Base-by-base conservation (phyloP, 2,888 invertebrate species). In the Ornithoptera alexandrae region DNA sequence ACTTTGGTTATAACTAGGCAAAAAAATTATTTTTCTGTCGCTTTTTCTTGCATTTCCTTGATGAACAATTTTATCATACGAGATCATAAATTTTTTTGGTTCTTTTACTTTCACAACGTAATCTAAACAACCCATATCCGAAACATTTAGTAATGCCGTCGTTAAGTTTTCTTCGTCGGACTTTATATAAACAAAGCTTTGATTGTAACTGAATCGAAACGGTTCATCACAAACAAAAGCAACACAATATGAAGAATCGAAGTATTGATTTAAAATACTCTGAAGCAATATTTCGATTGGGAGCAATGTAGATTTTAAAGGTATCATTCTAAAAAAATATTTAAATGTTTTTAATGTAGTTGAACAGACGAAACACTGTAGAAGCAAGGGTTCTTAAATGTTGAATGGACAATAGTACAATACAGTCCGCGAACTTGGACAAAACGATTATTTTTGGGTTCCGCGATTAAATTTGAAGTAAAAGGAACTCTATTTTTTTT, bases 71-170 rank as follows among this genome's bases (percentile, higher is more conserved):
- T 79, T 79, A 72, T 93, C 93, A 67, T 92, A 86, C 0, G 86
- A 82, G 6, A 68, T 67, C 78, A 94, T 84, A 72, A 93, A 92
- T 12, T 72, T 71, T 62, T 76, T 64, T 1, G 93, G 88, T 63
- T 92, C 76, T 66, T 75, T 72, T 80, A 89, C 80, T 72, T 79
- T 79, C 15, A 93, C 82, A 6, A 93, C 79, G 69, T 90, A 93
- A 79, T 91, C 93, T 17, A 91, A 90, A 78, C 93, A 93, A 17
- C 92, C 93, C 60, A 82, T 84, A 80, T 93, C 92, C 1, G 89
- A 88, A 1, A 85, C 82, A 36, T 80, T 72, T 1, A 88, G 69
- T 72, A 91, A 75, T 63, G 83, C 79, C 15, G 79, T 66, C 12
- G 77, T 73, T 0, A 90, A 73, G 69, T 76, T 74, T 42, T 79